phyloP scores from a whole-genome alignment of 2,113 vertebrate species.

The Oryzias javanicus region DNA sequence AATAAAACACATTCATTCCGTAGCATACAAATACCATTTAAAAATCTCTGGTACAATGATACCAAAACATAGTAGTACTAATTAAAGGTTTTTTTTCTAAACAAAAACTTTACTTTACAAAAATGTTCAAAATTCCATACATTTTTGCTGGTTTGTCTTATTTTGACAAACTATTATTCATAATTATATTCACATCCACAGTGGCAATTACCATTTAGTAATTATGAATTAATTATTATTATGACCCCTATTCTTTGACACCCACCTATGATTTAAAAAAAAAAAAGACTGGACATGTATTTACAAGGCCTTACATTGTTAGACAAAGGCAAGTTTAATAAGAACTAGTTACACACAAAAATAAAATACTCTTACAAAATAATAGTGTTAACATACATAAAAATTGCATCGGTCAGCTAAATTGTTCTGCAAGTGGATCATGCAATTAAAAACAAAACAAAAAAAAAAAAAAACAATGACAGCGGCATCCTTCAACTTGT shows the following conservation, averaged over 20 bases:
- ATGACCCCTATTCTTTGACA: too few relatives aligned
- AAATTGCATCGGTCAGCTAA: constrained; percentile 80
- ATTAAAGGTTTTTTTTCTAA: too few relatives aligned
- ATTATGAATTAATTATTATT: too few relatives aligned
- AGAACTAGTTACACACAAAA: constrained; percentile 81
- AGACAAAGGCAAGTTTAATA: constrained; percentile 80
- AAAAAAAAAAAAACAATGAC: constrained; percentile 9
- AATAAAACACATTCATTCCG: not conserved
- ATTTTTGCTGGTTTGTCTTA: too few relatives aligned
- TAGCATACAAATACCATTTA: too few relatives aligned
- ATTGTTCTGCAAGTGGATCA: constrained; percentile 74
- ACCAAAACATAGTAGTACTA: too few relatives aligned
- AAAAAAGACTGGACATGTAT: constrained; percentile 20
- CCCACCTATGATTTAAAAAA: not conserved
- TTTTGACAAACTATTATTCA: too few relatives aligned
- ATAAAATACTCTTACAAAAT: constrained; percentile 83
- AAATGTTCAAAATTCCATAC: too few relatives aligned
- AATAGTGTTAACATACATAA: constrained; percentile 79
- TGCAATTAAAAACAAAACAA: constrained; percentile 50
- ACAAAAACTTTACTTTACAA: too few relatives aligned
- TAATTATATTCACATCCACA: too few relatives aligned
- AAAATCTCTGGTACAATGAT: too few relatives aligned
- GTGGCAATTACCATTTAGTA: too few relatives aligned
- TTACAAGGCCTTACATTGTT: constrained; percentile 67
- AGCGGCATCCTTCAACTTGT: constrained; percentile 53